Evolutionary conservation across 2,888 invertebrate genomes (phyloP).

Genomic region (Gasteruption jaculator): DNA sequence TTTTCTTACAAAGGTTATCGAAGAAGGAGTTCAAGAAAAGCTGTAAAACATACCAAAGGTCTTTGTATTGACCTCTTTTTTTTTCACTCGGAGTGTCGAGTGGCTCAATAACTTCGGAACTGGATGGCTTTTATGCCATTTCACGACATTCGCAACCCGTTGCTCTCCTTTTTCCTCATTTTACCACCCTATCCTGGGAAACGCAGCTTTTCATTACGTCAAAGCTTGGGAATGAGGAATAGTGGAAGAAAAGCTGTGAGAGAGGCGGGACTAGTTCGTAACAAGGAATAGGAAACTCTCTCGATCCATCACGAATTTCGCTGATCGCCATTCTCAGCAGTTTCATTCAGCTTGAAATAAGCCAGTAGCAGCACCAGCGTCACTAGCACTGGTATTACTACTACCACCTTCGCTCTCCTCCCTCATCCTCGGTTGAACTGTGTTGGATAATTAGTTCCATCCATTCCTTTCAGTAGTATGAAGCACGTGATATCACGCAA

Average conservation of each 20-base stretch:
- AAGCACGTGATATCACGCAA: too few relatives aligned
- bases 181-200: too few relatives aligned
- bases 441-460: constrained; percentile 36
- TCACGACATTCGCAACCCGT: too few relatives aligned
- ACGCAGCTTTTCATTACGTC: constrained; percentile 13
- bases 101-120: constrained; percentile 17
- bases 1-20: too few relatives aligned
- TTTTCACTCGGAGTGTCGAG: constrained; percentile 1
- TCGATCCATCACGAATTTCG: constrained; percentile 36
- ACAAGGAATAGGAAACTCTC: constrained; percentile 4
- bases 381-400: too few relatives aligned
- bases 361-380: too few relatives aligned
- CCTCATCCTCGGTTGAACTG: constrained; percentile 14
- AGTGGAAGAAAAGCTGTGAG: background rate
- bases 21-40: too few relatives aligned
- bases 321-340: constrained; percentile 35
- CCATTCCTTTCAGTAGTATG: too few relatives aligned
- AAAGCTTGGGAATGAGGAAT: background rate
- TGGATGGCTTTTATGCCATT: constrained; percentile 22
- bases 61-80: constrained; percentile 1
- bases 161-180: too few relatives aligned
- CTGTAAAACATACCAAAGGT: too few relatives aligned
- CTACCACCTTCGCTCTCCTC: constrained; percentile 1
- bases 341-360: constrained; percentile 37
- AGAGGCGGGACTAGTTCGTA: constrained; percentile 1